A percentile compares a stretch with the other conserved stretches of the same genome.
phyloP scores from a whole-genome alignment of 2,797 vertebrate genomes.

The Thalassophryne amazonica region DNA sequence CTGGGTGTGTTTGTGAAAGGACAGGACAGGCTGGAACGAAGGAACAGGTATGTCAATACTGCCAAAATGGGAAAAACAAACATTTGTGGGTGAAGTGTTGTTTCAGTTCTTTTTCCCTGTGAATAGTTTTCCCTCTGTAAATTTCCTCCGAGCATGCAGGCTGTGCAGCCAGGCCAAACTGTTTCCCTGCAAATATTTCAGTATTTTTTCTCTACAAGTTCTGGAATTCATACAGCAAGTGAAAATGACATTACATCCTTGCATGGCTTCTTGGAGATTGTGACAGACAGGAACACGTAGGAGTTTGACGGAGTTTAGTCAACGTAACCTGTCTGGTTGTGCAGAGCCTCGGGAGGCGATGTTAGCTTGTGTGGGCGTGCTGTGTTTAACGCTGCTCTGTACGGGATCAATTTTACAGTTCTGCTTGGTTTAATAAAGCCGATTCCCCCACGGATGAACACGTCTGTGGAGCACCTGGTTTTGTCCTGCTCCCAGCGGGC shows the following conservation, averaged over 20 bases:
- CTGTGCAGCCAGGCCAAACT: constrained; percentile 9
- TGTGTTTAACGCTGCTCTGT: constrained; percentile 34
- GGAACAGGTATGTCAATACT: constrained; percentile 78
- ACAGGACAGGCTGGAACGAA: constrained; percentile 73
- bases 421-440: constrained; percentile 56
- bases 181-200: constrained; percentile 17
- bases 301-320: constrained; percentile 5
- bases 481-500: constrained; percentile 39
- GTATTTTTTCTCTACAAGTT: constrained; percentile 1
- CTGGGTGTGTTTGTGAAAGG: constrained; percentile 74
- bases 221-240: neutral
- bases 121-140: constrained; percentile 45
- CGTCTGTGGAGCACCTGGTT: constrained; percentile 62
- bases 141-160: constrained; percentile 5
- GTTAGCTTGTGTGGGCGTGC: constrained; percentile 42
- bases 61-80: constrained; percentile 76
- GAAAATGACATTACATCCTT: neutral
- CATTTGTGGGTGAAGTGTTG: constrained; percentile 57
- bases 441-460: constrained; percentile 60
- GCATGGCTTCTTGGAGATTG: constrained; percentile 8
- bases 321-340: constrained; percentile 1
- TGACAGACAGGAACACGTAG: constrained; percentile 10
- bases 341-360: constrained; percentile 10
- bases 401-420: constrained; percentile 61
- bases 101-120: constrained; percentile 59